Conservation (phyloP, 2,113 vertebrate genomes). For the Anarrhichthys ocellatus region DNA sequence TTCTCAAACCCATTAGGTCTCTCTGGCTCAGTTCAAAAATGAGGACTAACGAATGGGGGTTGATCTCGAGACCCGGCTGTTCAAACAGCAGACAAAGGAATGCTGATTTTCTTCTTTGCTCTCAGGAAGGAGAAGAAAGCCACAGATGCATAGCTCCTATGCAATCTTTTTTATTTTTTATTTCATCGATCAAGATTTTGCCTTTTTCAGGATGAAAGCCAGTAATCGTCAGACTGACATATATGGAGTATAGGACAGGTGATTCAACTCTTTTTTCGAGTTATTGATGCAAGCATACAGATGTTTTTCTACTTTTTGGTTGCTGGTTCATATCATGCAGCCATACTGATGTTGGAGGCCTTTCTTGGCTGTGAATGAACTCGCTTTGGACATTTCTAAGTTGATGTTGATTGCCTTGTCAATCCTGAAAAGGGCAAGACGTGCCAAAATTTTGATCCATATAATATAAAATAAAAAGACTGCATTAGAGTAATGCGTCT, state of each 20-base stretch:
- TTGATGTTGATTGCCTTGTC: neutral
- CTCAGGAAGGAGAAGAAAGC: neutral
- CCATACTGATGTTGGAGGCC: neutral
- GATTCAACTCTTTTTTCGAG: neutral
- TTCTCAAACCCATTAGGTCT: conserved; percentile 56
- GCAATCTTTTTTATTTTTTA: neutral
- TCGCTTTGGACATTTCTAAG: conserved; percentile 2
- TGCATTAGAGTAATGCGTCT: neutral
- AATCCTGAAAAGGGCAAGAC: neutral
- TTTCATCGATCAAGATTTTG: conserved; percentile 8
- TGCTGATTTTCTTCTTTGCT: conserved; percentile 5
- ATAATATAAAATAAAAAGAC: neutral
- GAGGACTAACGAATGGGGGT: conserved; percentile 14
- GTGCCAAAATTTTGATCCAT: neutral
- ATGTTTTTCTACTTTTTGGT: neutral
- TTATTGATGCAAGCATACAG: neutral
- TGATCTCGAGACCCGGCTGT: conserved; percentile 8
- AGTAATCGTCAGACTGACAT: neutral
- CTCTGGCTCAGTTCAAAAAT: conserved; percentile 38
- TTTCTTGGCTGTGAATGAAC: neutral
- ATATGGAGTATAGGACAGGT: neutral
- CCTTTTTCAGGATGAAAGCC: neutral
- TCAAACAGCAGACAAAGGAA: conserved; percentile 43
- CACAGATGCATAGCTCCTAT: conserved; percentile 6
- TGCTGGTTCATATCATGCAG: conserved; percentile 11